A percentile compares a stretch with the other conserved stretches of the same genome.
These are phyloP conservation scores for Harpagifer antarcticus DNA, from an alignment of 2,797 vertebrate genomes.

Conservation along the genomic window DNA sequence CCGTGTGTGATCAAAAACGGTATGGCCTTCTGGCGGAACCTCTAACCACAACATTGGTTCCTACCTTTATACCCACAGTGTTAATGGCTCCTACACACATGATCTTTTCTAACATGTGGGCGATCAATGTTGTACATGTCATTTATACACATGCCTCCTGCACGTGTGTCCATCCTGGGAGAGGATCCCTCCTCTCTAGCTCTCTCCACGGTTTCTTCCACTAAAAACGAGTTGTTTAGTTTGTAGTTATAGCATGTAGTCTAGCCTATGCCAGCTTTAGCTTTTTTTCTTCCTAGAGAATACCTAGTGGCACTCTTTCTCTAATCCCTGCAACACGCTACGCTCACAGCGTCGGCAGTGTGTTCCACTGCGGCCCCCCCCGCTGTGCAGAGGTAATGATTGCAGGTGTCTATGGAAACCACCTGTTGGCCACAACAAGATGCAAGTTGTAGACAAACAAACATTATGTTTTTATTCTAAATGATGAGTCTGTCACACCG, in stretches of 20 bases:
- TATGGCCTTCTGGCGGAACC: too few species aligned
- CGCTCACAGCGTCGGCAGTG: slow-evolving; percentile 69
- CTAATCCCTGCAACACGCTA: slow-evolving; percentile 64
- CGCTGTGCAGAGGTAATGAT: slow-evolving; percentile 75
- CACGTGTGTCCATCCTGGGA: too few species aligned
- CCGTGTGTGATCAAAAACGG: too few species aligned
- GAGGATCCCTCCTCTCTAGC: too few species aligned
- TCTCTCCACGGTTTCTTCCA: too few species aligned
- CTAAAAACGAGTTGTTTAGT: too few species aligned
- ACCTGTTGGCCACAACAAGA: slow-evolving; percentile 78
- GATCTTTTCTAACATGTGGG: too few species aligned
- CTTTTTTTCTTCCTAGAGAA: slow-evolving; percentile 46
- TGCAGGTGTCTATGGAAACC: slow-evolving; percentile 76
- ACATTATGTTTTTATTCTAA: slow-evolving; percentile 59
- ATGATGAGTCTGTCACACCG: slow-evolving; percentile 59
- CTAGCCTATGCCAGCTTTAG: slow-evolving; percentile 20
- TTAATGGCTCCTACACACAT: too few species aligned
- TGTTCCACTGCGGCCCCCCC: slow-evolving; percentile 66
- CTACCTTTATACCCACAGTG: too few species aligned
- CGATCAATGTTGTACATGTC: too few species aligned
- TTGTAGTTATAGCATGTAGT: slow-evolving; percentile 16
- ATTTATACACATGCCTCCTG: too few species aligned
- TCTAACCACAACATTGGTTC: too few species aligned
- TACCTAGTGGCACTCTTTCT: slow-evolving; percentile 44
- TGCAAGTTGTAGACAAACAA: slow-evolving; percentile 60